Evolutionary conservation across 2,797 vertebrate genomes (phyloP).

Genomic region (Rhadinocentrus ornatus): DNA sequence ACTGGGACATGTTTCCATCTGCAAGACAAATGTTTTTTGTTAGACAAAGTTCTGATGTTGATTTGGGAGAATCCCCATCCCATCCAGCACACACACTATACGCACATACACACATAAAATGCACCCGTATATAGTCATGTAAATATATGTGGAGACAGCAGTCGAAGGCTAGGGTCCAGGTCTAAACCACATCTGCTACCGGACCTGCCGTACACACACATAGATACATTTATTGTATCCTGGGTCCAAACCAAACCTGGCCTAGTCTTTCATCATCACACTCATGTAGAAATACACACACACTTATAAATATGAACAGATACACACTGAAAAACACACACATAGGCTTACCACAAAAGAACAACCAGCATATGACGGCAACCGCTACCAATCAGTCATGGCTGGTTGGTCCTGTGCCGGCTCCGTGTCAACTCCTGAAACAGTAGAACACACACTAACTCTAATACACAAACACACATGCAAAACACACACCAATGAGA

Average conservation of each 20-base stretch:
- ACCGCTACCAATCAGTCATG: slow-evolving; percentile 79
- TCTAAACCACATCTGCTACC: slow-evolving; percentile 82
- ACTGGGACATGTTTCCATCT: slow-evolving; percentile 80
- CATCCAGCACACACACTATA: slow-evolving; percentile 29
- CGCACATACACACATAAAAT: slow-evolving; percentile 29
- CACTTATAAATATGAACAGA: slow-evolving; percentile 56
- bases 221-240: slow-evolving; percentile 56
- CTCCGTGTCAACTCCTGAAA: slow-evolving; percentile 74
- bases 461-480: slow-evolving; percentile 42
- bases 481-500: slow-evolving; percentile 57
- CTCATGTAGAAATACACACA: slow-evolving; percentile 61
- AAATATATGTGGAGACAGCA: slow-evolving; percentile 80
- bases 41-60: slow-evolving; percentile 83
- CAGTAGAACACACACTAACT: slow-evolving; percentile 69
- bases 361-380: slow-evolving; percentile 77
- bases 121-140: slow-evolving; percentile 68
- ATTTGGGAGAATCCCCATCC: slow-evolving; percentile 82
- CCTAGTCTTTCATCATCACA: slow-evolving; percentile 58
- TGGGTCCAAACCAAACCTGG: slow-evolving; percentile 70
- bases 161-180: slow-evolving; percentile 69
- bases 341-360: slow-evolving; percentile 76
- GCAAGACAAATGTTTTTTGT: slow-evolving; percentile 84
- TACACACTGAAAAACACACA: slow-evolving; percentile 44
- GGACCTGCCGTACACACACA: slow-evolving; percentile 71
- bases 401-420: slow-evolving; percentile 74